These are phyloP conservation scores for Thalassaphorura encarpata DNA, from an alignment of 1,140 invertebrate species.

Conservation along the genomic window DNA sequence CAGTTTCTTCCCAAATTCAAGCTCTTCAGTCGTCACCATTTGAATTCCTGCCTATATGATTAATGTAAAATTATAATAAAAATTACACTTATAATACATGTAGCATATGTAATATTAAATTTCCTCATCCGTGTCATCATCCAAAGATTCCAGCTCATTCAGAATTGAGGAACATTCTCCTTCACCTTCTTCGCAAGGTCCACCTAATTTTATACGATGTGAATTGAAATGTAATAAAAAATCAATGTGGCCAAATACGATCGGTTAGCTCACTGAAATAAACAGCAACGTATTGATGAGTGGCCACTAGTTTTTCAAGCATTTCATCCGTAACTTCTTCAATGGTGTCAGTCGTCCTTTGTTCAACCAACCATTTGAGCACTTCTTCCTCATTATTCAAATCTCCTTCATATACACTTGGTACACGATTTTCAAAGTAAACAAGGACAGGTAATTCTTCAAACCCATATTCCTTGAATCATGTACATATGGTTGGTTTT, in stretches of 20 bases:
- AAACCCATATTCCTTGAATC: slow-evolving; percentile 82
- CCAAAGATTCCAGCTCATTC: slow-evolving; percentile 80
- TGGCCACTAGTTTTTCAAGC: slow-evolving; percentile 69
- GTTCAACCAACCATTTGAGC: slow-evolving; percentile 76
- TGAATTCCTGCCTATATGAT: slow-evolving; percentile 71
- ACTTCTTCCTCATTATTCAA: slow-evolving; percentile 86
- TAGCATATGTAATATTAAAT: neutral
- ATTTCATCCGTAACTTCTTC: slow-evolving; percentile 90
- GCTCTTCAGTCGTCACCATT: slow-evolving; percentile 85
- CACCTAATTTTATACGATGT: slow-evolving; percentile 43
- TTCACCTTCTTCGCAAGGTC: slow-evolving; percentile 77
- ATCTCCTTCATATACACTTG: slow-evolving; percentile 47
- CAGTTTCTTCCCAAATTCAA: slow-evolving; percentile 66
- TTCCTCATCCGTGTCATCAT: slow-evolving; percentile 78
- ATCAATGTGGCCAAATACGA: no score
- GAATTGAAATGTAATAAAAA: no score
- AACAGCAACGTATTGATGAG: slow-evolving; percentile 87
- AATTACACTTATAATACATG: neutral
- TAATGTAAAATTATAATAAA: neutral
- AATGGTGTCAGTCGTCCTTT: slow-evolving; percentile 82
- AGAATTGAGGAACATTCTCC: slow-evolving; percentile 76
- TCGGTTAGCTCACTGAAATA: slow-evolving; percentile 82
- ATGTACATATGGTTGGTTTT: slow-evolving; percentile 33
- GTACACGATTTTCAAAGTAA: slow-evolving; percentile 65
- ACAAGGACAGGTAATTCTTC: slow-evolving; percentile 65